These are phyloP conservation scores for Conchocele bisecta DNA, from an alignment of 2,888 invertebrate genomes.

Conservation along the genomic window DNA sequence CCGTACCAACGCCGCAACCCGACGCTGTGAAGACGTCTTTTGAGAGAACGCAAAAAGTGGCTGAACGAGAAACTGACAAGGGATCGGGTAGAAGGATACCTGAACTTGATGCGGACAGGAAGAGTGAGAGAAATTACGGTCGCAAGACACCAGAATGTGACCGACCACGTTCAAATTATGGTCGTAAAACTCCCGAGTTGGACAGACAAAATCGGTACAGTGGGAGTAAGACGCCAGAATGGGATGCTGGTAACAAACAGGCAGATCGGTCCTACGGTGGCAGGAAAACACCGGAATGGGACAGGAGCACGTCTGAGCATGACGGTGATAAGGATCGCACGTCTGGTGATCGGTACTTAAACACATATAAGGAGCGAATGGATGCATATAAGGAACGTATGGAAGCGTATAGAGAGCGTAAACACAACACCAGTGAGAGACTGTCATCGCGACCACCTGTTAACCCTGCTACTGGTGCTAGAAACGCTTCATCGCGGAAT, in stretches of 20 bases:
- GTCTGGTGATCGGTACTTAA: background rate
- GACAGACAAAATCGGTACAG: constrained; percentile 32
- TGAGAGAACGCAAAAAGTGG: constrained; percentile 27
- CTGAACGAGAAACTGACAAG: constrained; percentile 5
- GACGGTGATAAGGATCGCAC: background rate
- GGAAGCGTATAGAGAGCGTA: background rate
- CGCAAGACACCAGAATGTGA: constrained; percentile 10
- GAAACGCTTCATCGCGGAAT: background rate
- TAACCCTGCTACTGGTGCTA: constrained; percentile 23
- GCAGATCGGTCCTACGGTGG: constrained; percentile 20
- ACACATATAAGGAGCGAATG: background rate
- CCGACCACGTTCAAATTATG: constrained; percentile 8
- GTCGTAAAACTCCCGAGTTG: constrained; percentile 39
- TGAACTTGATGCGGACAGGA: constrained; percentile 8
- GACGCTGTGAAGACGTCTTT: constrained; percentile 27
- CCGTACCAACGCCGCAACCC: constrained; percentile 23
- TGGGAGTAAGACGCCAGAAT: constrained; percentile 17
- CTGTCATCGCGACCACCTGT: constrained; percentile 50
- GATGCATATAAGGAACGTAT: background rate
- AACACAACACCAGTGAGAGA: constrained; percentile 27
- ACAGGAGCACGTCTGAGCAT: constrained; percentile 33
- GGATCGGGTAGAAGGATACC: constrained; percentile 6
- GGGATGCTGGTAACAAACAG: constrained; percentile 11
- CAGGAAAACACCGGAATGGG: constrained; percentile 53
- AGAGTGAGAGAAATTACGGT: background rate